phyloP scores from a whole-genome alignment of 1,140 invertebrate species.

The Drosophila kurseongensis region DNA sequence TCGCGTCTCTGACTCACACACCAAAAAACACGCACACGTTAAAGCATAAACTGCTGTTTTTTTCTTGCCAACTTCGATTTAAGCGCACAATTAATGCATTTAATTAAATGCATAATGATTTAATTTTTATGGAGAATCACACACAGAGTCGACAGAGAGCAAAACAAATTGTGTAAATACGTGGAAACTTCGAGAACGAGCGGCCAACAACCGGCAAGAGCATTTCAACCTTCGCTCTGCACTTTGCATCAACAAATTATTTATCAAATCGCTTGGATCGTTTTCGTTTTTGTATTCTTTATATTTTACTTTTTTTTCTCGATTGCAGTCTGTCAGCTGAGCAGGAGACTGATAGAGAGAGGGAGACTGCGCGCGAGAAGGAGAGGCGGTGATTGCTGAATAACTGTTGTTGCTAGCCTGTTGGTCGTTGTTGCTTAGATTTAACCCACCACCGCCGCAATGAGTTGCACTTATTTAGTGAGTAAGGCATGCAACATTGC shows the following conservation, averaged over 20 bases:
- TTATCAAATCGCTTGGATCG: conserved; percentile 45
- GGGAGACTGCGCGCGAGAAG: conserved; percentile 38
- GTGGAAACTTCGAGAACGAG: conserved; percentile 70
- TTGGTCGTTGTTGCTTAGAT: conserved; percentile 45
- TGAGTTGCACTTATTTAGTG: conserved; percentile 68
- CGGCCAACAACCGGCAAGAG: conserved; percentile 23
- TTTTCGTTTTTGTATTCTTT: conserved; percentile 37
- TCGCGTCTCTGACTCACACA: conserved; percentile 65
- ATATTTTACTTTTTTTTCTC: conserved; percentile 39
- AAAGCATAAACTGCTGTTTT: conserved; percentile 43
- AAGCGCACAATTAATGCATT: conserved; percentile 60
- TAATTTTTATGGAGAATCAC: conserved; percentile 59
- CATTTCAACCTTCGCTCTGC: conserved; percentile 41
- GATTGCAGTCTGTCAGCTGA: conserved; percentile 76
- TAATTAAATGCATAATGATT: conserved; percentile 79
- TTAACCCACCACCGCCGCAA: conserved; percentile 53
- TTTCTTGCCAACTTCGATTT: conserved; percentile 30
- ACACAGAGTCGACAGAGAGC: conserved; percentile 23
- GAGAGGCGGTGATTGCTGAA: conserved; percentile 56
- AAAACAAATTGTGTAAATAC: conserved; percentile 26
- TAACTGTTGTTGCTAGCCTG: conserved; percentile 72
- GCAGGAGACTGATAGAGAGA: conserved; percentile 27
- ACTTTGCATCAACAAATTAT: conserved; percentile 68
- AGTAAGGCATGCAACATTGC: conserved; percentile 44
- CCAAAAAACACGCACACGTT: conserved; percentile 15